phyloP scores from a whole-genome alignment of 2,113 vertebrate genomes.

The Haliaeetus leucogaster region DNA sequence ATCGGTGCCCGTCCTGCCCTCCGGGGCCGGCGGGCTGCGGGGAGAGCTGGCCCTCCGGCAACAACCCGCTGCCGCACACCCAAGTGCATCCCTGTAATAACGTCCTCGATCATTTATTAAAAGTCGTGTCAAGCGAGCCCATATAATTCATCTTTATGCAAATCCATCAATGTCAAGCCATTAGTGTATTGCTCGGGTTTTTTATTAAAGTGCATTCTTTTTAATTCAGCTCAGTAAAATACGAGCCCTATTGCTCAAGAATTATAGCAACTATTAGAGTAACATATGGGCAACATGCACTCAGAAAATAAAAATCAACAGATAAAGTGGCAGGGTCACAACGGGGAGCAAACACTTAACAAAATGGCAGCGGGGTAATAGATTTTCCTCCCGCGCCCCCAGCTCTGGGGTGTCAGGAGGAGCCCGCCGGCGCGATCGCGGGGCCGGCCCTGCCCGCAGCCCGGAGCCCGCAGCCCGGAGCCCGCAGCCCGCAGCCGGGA shows the following conservation, averaged over 20 bases:
- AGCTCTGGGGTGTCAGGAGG: constrained; percentile 54
- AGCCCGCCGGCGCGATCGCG: constrained; percentile 64
- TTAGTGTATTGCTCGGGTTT: constrained; percentile 85
- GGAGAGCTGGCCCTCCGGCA: neutral
- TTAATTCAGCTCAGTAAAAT: constrained; percentile 88
- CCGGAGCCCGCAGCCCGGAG: neutral
- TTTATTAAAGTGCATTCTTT: constrained; percentile 94
- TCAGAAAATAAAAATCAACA: constrained; percentile 94
- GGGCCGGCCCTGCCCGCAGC: neutral
- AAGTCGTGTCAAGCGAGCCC: constrained; percentile 86
- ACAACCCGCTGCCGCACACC: constrained; percentile 68
- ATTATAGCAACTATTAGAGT: constrained; percentile 94
- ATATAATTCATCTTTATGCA: constrained; percentile 96
- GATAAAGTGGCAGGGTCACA: constrained; percentile 92
- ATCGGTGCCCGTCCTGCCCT: neutral
- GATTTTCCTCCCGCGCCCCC: constrained; percentile 70
- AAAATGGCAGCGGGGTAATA: constrained; percentile 85
- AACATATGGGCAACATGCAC: constrained; percentile 93
- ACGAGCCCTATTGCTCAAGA: constrained; percentile 88
- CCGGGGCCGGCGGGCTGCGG: neutral
- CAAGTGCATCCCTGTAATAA: constrained; percentile 86
- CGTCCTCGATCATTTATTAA: constrained; percentile 94
- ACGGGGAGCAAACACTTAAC: constrained; percentile 89
- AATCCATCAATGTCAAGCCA: constrained; percentile 89
- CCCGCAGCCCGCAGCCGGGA: neutral